Conservation (phyloP, 2,888 invertebrate genomes). For the Eupithecia tripunctaria region DNA sequence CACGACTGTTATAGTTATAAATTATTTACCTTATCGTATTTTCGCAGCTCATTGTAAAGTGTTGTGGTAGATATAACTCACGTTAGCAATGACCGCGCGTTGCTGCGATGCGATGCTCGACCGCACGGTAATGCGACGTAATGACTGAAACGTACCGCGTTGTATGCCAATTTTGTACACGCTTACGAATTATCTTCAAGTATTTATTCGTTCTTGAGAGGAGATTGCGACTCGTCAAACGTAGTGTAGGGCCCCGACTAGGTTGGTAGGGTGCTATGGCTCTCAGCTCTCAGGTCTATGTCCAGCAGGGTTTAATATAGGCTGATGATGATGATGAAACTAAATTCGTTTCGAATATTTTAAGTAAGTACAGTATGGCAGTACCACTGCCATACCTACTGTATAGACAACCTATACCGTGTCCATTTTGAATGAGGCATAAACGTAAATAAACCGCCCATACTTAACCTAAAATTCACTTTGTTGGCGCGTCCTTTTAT, state of each 20-base stretch:
- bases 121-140: constrained; percentile 59
- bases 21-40: constrained; percentile 3
- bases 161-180: constrained; percentile 22
- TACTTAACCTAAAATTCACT: too few species aligned
- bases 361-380: too few species aligned
- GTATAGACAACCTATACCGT: too few species aligned
- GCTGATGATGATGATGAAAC: too few species aligned
- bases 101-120: constrained; percentile 30
- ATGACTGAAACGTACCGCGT: constrained; percentile 48
- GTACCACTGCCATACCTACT: too few species aligned
- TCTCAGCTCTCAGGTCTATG: too few species aligned
- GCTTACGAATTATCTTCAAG: constrained; percentile 23
- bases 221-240: background rate
- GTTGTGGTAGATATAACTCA: constrained; percentile 43
- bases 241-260: background rate
- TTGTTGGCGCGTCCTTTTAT: too few species aligned
- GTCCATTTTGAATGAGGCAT: too few species aligned
- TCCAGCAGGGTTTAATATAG: too few species aligned
- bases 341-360: background rate
- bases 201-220: background rate
- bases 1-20: too few species aligned
- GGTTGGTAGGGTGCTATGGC: too few species aligned
- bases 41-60: constrained; percentile 24
- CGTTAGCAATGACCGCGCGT: constrained; percentile 47
- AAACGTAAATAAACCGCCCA: too few species aligned